Evolutionary conservation across 64 coral and sea anemone genomes (phyloP), one percentile per base, ranked within the genome.

Genomic region (Astreopora myriophthalma): DNA sequence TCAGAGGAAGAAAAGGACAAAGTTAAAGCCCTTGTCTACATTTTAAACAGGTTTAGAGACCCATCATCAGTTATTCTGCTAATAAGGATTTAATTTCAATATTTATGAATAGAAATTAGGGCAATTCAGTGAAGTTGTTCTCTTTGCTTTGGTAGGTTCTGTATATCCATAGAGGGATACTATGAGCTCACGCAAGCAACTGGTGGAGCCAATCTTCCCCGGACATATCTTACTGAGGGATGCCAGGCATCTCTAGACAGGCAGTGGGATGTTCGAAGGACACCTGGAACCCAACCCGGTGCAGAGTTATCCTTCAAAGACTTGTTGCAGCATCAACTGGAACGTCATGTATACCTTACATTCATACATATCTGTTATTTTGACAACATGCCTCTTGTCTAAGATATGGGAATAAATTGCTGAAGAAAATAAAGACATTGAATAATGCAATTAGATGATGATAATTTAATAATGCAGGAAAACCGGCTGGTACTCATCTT

Each of bases 151-250:
- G 68, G 1, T 26, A 71, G 68, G 28, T 83, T 72, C 73, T 39
- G 42, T 23, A 48, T 87, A n/a, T 87, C 84, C 0, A n/a, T 71
- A 31, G 66, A 87, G 26, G 65, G 64, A 33, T 87, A 87, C 29
- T 67, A 87, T 72, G 84, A 87, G 24, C 0, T 87, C 0, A 51
- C 84, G 8, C 84, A 87, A 72, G 17, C 32, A 34, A 3, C 1
- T 1, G 84, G 84, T 19, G 48, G 48, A 6, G 22, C 32, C 10
- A 24, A 30, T 3, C 28, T 87, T 13, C 1, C 84, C 10, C n/a
- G 84, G 4, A 3, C 66, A 48, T 87, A 87, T 12, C 36, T 70
- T 14, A 1, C 48, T 14, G 34, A 86, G 35, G 83, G 83, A 8
- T 86, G 83, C 16, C 20, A 69, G 63, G n/a, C 34, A 7, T 34